A percentile compares a stretch with the other conserved stretches of the same genome.
These are phyloP conservation scores for Alouatta caraya DNA, from an alignment of 2,797 vertebrate species.

Conservation along the genomic window DNA sequence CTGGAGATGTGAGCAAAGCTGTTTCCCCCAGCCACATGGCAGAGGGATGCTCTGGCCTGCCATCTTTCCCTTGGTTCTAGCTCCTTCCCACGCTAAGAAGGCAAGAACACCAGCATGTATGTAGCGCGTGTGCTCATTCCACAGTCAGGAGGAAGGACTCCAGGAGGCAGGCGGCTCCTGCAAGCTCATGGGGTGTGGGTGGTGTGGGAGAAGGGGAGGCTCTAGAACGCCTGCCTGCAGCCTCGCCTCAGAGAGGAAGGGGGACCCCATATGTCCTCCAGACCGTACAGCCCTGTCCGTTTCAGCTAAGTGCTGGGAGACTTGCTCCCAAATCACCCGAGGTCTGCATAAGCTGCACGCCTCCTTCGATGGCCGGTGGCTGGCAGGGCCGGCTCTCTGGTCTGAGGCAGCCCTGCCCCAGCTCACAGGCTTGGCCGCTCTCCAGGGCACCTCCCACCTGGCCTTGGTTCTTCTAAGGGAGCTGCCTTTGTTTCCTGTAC, in stretches of 20 bases:
- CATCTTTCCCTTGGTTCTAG: background rate
- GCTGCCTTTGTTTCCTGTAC: background rate
- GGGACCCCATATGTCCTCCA: fast-evolving
- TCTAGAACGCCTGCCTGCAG: background rate
- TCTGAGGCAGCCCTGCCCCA: background rate
- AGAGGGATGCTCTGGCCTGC: fast-evolving
- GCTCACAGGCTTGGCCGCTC: fast-evolving
- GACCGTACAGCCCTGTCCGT: background rate
- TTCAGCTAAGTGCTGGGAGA: background rate
- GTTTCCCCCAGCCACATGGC: background rate
- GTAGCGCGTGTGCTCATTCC: background rate
- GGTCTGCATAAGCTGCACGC: background rate
- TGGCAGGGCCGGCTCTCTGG: background rate
- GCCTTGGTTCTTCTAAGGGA: too few relatives aligned
- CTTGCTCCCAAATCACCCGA: background rate
- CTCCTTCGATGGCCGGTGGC: fast-evolving
- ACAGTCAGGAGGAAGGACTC: fast-evolving
- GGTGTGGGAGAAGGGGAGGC: background rate
- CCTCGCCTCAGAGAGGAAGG: background rate
- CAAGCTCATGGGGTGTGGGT: background rate
- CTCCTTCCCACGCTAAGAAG: background rate
- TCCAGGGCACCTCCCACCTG: background rate
- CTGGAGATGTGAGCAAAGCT: background rate
- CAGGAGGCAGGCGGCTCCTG: too few relatives aligned
- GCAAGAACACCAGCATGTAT: background rate